These are phyloP conservation scores for Drosophila navojoa DNA, from an alignment of 1,140 invertebrate species.

Conservation along the genomic window DNA sequence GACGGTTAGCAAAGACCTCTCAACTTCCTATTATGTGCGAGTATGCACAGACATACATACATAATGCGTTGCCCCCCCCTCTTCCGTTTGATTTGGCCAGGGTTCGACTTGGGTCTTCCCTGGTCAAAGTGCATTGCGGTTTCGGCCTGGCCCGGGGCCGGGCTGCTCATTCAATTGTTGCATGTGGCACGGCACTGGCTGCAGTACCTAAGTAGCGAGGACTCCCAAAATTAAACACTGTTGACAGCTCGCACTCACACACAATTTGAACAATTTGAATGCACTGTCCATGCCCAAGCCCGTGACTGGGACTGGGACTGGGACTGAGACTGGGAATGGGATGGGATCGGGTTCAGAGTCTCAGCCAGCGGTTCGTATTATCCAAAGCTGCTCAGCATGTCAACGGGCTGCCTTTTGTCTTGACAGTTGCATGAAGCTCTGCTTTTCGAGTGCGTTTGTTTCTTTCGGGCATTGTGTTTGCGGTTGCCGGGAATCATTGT, in stretches of 20 bases:
- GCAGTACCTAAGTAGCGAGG: constrained; percentile 28
- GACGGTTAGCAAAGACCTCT: constrained; percentile 40
- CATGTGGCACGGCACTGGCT: constrained; percentile 59
- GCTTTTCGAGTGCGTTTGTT: constrained; percentile 32
- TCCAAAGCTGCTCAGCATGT: constrained; percentile 52
- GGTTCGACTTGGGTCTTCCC: constrained; percentile 10
- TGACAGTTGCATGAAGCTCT: constrained; percentile 67
- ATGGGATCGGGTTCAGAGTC: background rate
- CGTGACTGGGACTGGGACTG: constrained; percentile 11
- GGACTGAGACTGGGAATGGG: no score
- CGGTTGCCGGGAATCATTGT: constrained; percentile 47
- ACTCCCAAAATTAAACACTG: constrained; percentile 74
- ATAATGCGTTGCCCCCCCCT: constrained; percentile 48
- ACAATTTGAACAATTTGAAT: constrained; percentile 69
- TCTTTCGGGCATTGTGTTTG: constrained; percentile 43
- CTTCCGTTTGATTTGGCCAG: background rate
- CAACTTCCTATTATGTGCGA: constrained; percentile 17
- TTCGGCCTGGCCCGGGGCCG: constrained; percentile 35
- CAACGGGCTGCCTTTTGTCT: constrained; percentile 59
- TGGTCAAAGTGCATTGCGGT: constrained; percentile 80
- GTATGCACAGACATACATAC: constrained; percentile 47
- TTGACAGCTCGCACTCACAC: constrained; percentile 78
- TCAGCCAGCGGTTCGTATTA: constrained; percentile 11
- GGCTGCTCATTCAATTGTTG: constrained; percentile 39
- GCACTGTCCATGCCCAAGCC: constrained; percentile 36